These are phyloP conservation scores for Regulus satrapa DNA, from an alignment of 2,113 vertebrate genomes.

Conservation along the genomic window DNA sequence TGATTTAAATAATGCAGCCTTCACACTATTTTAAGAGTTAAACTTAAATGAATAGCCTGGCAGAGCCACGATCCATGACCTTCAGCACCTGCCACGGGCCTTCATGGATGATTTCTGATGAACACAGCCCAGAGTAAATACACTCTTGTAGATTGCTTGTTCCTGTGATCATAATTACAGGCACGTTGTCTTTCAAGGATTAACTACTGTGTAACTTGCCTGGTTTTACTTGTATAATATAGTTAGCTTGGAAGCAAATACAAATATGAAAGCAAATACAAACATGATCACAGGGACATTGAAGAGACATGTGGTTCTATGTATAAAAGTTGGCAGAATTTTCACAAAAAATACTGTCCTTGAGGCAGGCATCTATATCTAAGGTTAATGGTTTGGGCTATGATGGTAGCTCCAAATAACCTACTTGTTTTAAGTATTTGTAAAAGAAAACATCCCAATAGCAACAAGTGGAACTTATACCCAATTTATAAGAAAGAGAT, in stretches of 20 bases:
- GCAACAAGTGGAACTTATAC: neutral
- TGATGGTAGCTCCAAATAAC: neutral
- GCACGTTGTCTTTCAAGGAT: conserved; percentile 1
- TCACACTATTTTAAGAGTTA: neutral
- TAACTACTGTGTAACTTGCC: conserved; percentile 19
- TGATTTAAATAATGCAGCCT: neutral
- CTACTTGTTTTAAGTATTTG: neutral
- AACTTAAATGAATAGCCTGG: neutral
- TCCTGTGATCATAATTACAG: conserved; percentile 9
- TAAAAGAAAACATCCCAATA: neutral
- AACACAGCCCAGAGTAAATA: conserved; percentile 33
- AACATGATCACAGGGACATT: neutral
- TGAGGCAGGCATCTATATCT: neutral
- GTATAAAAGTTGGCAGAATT: neutral
- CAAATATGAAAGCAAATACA: neutral
- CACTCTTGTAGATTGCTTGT: neutral
- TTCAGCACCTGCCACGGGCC: neutral
- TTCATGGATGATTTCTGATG: conserved; percentile 1
- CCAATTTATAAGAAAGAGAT: neutral
- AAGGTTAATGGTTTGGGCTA: neutral
- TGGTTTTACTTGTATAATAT: neutral
- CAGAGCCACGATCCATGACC: neutral
- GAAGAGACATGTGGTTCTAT: neutral
- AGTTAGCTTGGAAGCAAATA: neutral
- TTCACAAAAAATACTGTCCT: neutral